These are phyloP conservation scores for Etheostoma cragini DNA, from an alignment of 2,113 vertebrate species.

Conservation along the genomic window DNA sequence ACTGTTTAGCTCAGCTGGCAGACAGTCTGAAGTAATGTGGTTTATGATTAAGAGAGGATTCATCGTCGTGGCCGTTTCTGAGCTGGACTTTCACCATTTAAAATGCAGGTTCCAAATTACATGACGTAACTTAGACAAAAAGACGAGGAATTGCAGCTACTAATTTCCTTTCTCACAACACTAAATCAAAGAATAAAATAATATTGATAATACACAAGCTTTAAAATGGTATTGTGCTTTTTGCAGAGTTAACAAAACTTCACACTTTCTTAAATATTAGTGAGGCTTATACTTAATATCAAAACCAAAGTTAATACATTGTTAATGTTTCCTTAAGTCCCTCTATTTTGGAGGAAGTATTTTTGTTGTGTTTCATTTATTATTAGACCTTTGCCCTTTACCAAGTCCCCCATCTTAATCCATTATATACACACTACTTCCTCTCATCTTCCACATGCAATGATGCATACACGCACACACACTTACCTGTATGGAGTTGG, in stretches of 20 bases:
- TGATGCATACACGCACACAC: background rate
- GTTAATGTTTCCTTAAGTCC: conserved; percentile 46
- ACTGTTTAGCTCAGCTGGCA: conserved; percentile 8
- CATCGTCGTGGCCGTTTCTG: background rate
- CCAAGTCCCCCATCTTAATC: background rate
- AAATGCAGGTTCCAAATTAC: conserved; percentile 27
- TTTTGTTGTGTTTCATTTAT: background rate
- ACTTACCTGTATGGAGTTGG: conserved; percentile 91
- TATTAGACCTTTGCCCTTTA: conserved; percentile 3
- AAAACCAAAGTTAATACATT: conserved; percentile 21
- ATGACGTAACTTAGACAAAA: background rate
- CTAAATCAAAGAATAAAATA: background rate
- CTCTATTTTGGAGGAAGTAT: background rate
- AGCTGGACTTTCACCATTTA: conserved; percentile 65
- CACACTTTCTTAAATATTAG: conserved; percentile 7
- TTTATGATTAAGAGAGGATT: conserved; percentile 65
- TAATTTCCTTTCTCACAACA: background rate
- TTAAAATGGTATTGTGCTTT: background rate
- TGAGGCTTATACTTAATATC: background rate
- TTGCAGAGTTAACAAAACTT: background rate
- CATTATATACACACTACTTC: conserved; percentile 56
- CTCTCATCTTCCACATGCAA: background rate
- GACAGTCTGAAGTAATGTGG: conserved; percentile 27
- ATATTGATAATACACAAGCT: background rate
- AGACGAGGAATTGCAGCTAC: background rate